phyloP scores from a whole-genome alignment of 2,113 vertebrate species.

The Vanacampus margaritifer region DNA sequence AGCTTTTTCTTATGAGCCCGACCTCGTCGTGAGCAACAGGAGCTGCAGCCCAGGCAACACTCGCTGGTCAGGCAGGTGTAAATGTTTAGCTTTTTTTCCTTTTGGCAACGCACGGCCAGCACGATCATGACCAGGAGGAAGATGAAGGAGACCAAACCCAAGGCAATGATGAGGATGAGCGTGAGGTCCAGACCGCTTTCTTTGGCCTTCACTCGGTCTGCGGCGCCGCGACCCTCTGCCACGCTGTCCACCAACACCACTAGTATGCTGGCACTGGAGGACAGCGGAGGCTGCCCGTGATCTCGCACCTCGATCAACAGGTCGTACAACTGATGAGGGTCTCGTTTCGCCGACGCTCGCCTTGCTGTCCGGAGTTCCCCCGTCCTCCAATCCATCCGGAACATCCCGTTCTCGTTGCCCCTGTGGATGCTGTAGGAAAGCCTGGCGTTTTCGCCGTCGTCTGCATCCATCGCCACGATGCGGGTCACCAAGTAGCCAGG shows the following conservation, averaged over 20 bases:
- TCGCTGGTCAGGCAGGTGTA: slow-evolving; percentile 89
- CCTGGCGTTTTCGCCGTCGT: slow-evolving; percentile 92
- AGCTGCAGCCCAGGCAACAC: slow-evolving; percentile 85
- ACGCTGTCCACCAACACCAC: slow-evolving; percentile 87
- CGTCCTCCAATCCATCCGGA: slow-evolving; percentile 95
- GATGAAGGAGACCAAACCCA: slow-evolving; percentile 92
- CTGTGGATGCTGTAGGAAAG: slow-evolving; percentile 91
- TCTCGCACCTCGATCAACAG: slow-evolving; percentile 91
- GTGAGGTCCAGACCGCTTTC: slow-evolving; percentile 88
- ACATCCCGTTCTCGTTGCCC: slow-evolving; percentile 91
- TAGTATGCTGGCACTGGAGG: slow-evolving; percentile 85
- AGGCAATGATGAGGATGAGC: slow-evolving; percentile 92
- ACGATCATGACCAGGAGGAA: slow-evolving; percentile 96
- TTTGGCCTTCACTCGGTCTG: slow-evolving; percentile 63
- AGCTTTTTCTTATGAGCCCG: slow-evolving; percentile 95
- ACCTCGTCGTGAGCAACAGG: slow-evolving; percentile 86
- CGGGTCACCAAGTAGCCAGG: slow-evolving; percentile 91
- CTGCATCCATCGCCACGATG: slow-evolving; percentile 88
- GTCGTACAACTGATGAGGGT: slow-evolving; percentile 86
- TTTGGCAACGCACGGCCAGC: slow-evolving; percentile 91
- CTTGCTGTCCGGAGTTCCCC: slow-evolving; percentile 89
- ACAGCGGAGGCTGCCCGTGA: slow-evolving; percentile 92
- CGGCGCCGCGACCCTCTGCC: slow-evolving; percentile 68
- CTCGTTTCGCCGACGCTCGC: slow-evolving; percentile 81
- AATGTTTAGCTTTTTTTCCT: slow-evolving; percentile 94